Evolutionary conservation across 2,113 vertebrate species (phyloP), one percentile per base, ranked within the genome.

Genomic region (Trogon melanurus): DNA sequence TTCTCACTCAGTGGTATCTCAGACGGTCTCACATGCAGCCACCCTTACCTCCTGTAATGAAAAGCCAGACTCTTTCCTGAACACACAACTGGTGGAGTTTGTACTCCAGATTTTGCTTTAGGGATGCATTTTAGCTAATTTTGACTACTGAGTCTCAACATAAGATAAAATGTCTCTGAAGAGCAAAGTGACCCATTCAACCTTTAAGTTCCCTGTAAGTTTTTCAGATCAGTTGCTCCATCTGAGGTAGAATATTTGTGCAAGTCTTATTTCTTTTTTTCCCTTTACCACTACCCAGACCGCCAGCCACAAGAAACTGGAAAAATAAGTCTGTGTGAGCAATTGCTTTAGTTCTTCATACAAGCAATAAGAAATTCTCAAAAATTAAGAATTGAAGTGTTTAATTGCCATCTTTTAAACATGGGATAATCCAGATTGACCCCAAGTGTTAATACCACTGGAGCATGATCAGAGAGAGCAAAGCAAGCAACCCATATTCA

Each of bases 391-490:
- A 92, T 0, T 81, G 69, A 96, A 93, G 65, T 89, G 85, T 91
- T 96, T 97, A 97, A 96, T 94, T 96, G 80, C 65, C 70, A 94
- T 92, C 83, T 93, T 95, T 96, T 94, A 94, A 93, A 96, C 62
- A 89, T 69, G 70, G 90, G 95, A 96, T 96, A 96, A 96, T 96
- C 96, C 96, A 96, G 96, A 96, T 93, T 97, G 95, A 96, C 96
- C 96, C 88, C 66, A 85, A 96, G 45, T 87, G 95, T 96, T 96
- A 97, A 97, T 96, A 92, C 92, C 66, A 79, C 90, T 95, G 95
- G 91, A 92, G 92, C 82, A 91, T 17, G 93, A 93, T 97, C 95
- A 95, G 88, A 95, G 91, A 69, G 95, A 95, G 83, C 76, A 96
- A 95, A 96, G 93, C 91, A 95, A 84, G 93, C 23, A 96, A 95